Evolutionary conservation across 2,113 vertebrate species (phyloP).

Genomic region (Anguilla rostrata): DNA sequence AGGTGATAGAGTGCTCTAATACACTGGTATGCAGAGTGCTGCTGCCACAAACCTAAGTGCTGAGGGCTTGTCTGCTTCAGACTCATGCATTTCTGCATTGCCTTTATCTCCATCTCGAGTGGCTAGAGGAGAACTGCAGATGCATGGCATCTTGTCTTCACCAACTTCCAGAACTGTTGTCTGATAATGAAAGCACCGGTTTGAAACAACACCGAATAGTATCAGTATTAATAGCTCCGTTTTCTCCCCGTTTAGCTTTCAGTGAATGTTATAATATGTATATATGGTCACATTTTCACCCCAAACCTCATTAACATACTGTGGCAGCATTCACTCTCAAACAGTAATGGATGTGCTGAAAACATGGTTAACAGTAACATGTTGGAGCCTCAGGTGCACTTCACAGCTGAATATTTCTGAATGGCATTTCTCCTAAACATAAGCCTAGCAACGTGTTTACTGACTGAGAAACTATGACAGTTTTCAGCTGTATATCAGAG

Average conservation of each 20-base stretch:
- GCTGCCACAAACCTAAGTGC: background rate
- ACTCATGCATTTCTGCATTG: background rate
- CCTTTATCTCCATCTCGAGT: background rate
- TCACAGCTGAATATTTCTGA: background rate
- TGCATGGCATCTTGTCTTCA: background rate
- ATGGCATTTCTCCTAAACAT: background rate
- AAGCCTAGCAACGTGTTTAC: background rate
- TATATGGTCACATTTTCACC: too few species aligned
- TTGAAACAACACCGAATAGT: background rate
- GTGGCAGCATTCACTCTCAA: too few species aligned
- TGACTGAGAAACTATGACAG: background rate
- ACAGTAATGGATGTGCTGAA: background rate
- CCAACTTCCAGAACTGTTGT: background rate
- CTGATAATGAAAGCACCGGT: background rate
- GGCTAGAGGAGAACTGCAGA: background rate
- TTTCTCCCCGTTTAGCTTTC: background rate
- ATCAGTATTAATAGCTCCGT: background rate
- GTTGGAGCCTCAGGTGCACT: background rate
- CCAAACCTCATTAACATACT: too few species aligned
- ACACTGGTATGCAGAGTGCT: background rate
- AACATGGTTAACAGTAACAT: background rate
- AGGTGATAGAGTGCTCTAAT: background rate
- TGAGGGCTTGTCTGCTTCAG: background rate
- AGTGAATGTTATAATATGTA: too few species aligned
- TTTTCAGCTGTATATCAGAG: background rate